A percentile compares a stretch with the other conserved stretches of the same genome.
These are phyloP conservation scores for Hormiphora californensis DNA, from an alignment of 37 sponge, comb jelly and placozoan species.

Conservation along the genomic window DNA sequence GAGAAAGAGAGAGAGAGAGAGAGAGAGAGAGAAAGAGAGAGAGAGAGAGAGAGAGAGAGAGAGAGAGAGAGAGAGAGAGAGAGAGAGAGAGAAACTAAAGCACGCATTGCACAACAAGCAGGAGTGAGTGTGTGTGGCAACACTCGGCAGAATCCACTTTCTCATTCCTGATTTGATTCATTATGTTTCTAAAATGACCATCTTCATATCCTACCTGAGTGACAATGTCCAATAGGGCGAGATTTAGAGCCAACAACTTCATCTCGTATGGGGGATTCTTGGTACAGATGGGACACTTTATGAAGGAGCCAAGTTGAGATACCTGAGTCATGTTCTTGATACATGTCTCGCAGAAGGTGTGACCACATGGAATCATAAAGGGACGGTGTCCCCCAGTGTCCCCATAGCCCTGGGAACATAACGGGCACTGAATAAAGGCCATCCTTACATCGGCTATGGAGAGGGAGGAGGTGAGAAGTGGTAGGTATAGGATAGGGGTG, in stretches of 20 bases:
- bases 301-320: slow-evolving; percentile 34
- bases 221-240: slow-evolving; percentile 39
- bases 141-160: not conserved
- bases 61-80: not conserved
- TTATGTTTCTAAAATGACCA: too few species aligned
- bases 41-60: not conserved
- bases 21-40: not conserved
- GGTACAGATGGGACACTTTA: slow-evolving; percentile 51
- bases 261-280: slow-evolving; percentile 28
- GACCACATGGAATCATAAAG: slow-evolving; percentile 31
- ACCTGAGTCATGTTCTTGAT: slow-evolving; percentile 53
- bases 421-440: slow-evolving; percentile 40
- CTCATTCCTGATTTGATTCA: not conserved
- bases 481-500: too few species aligned
- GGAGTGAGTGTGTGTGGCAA: too few species aligned
- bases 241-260: slow-evolving; percentile 16
- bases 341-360: slow-evolving; percentile 44
- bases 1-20: not conserved
- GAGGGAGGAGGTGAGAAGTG: too few species aligned
- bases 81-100: not conserved
- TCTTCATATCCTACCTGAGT: slow-evolving; percentile 40
- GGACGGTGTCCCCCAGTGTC: slow-evolving; percentile 48
- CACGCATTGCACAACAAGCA: too few species aligned
- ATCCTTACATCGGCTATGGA: too few species aligned
- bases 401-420: slow-evolving; percentile 47